Base-by-base conservation (phyloP, 2,797 vertebrate species). In the Gymnothorax javanicus region DNA sequence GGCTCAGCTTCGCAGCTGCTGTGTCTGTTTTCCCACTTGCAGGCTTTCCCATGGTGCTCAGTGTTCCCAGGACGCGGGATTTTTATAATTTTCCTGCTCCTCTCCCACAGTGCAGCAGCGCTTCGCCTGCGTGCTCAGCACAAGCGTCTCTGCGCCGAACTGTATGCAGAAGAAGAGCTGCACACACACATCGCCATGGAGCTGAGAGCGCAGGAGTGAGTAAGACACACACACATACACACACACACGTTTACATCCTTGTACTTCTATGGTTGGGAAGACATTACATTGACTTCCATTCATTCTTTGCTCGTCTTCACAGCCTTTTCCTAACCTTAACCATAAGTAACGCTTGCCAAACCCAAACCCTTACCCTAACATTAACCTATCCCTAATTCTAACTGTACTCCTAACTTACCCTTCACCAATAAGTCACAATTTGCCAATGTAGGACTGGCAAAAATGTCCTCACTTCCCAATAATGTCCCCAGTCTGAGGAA, bases 161-260 rank as follows among this genome's bases (percentile, higher is more conserved):
- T 98, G 91, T 94, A 92, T 87, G 89, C 81, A 0, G 96, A 98
- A 89, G 94, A 94, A 86, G 95, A 95, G 56, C 90, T 96, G 62
- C 93, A 97, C 91, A 50, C 90, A 1, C 92, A 89, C 62, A 88
- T 96, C 88, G 85, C 52, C 84, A 89, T 91, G 20, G 60, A 86
- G 25, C 91, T 98, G 15, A 91, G 92, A 87, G 93, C 95, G 79
- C 91, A 91, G 25, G 93, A 96, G 96, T 96, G 91, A 95, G 95
- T 94, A 83, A 79, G 7, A 23, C 64, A 67, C 25, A 9, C 62
- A 15, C 50, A 77, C 27, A 52, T 1, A 43, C 77, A 52, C 60
- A 33, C 43, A 27, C 25, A 52, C 25, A 33, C 5, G 52, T 20
- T 33, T 82, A 43, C 33, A 43, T 43, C 33, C 33, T 43, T 43